Percentiles rank a stretch among this genome's conserved stretches.
These are phyloP conservation scores for Scelioninae gen. 1 DNA, from an alignment of 2,888 invertebrate species.

Conservation along the genomic window DNA sequence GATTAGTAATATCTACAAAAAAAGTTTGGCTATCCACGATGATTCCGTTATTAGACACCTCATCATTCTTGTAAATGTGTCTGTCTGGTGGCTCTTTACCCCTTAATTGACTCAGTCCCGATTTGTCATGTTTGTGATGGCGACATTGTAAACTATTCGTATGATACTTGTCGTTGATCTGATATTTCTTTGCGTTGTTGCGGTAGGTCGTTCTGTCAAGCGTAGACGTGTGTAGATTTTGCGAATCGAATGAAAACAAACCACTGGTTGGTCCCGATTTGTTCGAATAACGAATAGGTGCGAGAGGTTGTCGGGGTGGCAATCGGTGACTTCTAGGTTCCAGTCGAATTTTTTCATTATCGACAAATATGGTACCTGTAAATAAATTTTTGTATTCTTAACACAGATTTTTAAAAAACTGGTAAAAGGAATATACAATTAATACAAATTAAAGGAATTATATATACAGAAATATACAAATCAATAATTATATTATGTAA, in stretches of 20 bases:
- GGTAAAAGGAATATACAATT: no score
- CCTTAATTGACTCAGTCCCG: slow-evolving; percentile 63
- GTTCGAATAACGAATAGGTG: slow-evolving; percentile 68
- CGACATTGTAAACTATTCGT: slow-evolving; percentile 78
- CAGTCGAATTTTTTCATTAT: no score
- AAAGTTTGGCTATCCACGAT: slow-evolving; percentile 71
- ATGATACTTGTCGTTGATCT: slow-evolving; percentile 75
- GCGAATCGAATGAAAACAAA: slow-evolving; percentile 70
- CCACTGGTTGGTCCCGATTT: slow-evolving; percentile 68
- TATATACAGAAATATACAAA: no score
- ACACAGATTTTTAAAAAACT: no score
- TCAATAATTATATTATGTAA: no score
- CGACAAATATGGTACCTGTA: no score
- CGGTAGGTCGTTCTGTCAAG: slow-evolving; percentile 81
- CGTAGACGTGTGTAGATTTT: slow-evolving; percentile 79
- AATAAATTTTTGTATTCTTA: no score
- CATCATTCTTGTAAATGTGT: slow-evolving; percentile 47
- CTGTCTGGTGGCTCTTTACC: slow-evolving; percentile 63
- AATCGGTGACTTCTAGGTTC: no score
- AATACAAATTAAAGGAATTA: no score
- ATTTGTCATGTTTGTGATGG: slow-evolving; percentile 79
- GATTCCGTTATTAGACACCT: slow-evolving; percentile 73
- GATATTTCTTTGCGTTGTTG: slow-evolving; percentile 77
- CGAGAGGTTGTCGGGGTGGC: no score
- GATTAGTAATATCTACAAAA: slow-evolving; percentile 74